These are phyloP conservation scores for Entomyzon cyanotis DNA, from an alignment of 2,113 vertebrate genomes.

Conservation along the genomic window DNA sequence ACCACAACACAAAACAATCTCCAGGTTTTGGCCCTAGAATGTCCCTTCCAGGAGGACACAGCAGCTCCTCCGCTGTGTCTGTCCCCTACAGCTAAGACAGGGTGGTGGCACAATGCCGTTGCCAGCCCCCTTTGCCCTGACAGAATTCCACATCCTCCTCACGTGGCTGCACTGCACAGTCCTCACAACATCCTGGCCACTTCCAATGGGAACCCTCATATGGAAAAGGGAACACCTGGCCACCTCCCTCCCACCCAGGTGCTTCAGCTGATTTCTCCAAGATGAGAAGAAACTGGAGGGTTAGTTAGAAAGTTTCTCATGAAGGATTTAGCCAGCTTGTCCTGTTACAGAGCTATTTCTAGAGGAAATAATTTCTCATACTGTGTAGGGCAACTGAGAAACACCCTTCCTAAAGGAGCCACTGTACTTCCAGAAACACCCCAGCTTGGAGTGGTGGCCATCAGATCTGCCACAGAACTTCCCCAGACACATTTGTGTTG, in stretches of 20 bases:
- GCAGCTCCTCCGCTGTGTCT: not conserved
- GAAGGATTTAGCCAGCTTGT: not conserved
- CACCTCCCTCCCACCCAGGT: not conserved
- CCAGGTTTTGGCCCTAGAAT: not conserved
- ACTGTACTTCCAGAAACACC: not conserved
- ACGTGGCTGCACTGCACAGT: rapidly evolving
- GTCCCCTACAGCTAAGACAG: not conserved
- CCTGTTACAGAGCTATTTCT: not conserved
- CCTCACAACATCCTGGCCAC: not conserved
- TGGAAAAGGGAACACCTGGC: not conserved
- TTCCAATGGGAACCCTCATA: not conserved
- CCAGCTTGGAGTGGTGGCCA: not conserved
- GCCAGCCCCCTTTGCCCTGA: not conserved
- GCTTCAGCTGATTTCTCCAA: not conserved
- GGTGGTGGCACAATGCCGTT: rapidly evolving
- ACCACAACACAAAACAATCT: not conserved
- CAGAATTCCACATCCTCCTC: not conserved
- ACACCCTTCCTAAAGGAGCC: not conserved
- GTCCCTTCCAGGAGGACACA: not conserved
- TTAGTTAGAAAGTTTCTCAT: not conserved
- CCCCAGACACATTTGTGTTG: not conserved
- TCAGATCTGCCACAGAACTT: not conserved
- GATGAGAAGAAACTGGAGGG: not conserved
- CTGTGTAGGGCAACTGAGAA: not conserved
- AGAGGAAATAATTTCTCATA: not conserved